These are phyloP conservation scores for Amphibalanus amphitrite DNA, from an alignment of 1,140 invertebrate genomes.

Conservation along the genomic window DNA sequence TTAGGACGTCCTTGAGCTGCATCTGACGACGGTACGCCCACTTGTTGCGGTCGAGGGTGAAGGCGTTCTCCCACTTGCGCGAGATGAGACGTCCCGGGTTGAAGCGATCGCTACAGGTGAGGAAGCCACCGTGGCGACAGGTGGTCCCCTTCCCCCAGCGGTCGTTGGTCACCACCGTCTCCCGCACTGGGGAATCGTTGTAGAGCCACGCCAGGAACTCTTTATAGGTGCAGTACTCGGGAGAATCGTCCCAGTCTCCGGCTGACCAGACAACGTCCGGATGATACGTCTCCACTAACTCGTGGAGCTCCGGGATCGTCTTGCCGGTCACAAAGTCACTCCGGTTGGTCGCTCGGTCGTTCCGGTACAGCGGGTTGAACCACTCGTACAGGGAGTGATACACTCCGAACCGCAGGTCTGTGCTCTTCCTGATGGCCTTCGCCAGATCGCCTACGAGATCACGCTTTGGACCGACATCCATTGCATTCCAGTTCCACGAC, in stretches of 20 bases:
- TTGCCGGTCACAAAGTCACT: too few species aligned
- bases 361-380: slow-evolving; percentile 68
- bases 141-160: slow-evolving; percentile 27
- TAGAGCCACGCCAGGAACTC: too few species aligned
- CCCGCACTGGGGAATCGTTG: slow-evolving; percentile 29
- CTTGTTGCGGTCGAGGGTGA: neutral
- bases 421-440: slow-evolving; percentile 20
- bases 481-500: slow-evolving; percentile 39
- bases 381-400: slow-evolving; percentile 78
- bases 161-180: slow-evolving; percentile 31
- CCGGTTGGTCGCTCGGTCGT: slow-evolving; percentile 48
- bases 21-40: neutral
- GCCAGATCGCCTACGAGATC: slow-evolving; percentile 23
- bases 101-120: neutral
- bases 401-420: slow-evolving; percentile 49
- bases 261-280: slow-evolving; percentile 35
- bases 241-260: slow-evolving; percentile 47
- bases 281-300: slow-evolving; percentile 17
- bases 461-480: slow-evolving; percentile 25
- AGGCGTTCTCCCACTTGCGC: too few species aligned
- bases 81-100: neutral
- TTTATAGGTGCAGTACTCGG: slow-evolving; percentile 32
- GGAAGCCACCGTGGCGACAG: neutral
- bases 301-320: too few species aligned
- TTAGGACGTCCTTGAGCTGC: neutral